Percentiles rank a stretch among this genome's conserved stretches.
Evolutionary conservation across 2,888 invertebrate species (phyloP).

Genomic region (Fabriciana adippe): DNA sequence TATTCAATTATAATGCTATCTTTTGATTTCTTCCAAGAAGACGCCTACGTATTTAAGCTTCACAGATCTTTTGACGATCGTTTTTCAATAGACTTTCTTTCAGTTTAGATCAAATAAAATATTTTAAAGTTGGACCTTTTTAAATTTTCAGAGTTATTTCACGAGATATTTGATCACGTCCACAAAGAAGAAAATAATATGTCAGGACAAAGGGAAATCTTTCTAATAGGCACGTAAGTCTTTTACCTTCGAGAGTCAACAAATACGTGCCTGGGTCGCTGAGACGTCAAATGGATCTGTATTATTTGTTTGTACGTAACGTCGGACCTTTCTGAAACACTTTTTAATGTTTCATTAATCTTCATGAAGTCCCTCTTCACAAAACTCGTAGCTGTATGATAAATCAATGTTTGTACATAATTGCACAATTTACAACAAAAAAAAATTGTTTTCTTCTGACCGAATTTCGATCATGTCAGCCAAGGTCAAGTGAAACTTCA

Average conservation of each 20-base stretch:
- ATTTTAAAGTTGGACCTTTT: neutral
- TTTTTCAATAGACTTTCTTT: neutral
- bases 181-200: slow-evolving; percentile 17
- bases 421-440: too few relatives aligned
- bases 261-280: slow-evolving; percentile 31
- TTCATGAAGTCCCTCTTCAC: neutral
- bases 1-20: neutral
- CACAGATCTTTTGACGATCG: neutral
- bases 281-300: slow-evolving; percentile 22
- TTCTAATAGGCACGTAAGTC: slow-evolving; percentile 36
- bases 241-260: slow-evolving; percentile 33
- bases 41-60: too few relatives aligned
- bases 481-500: too few relatives aligned
- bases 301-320: slow-evolving; percentile 27
- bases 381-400: neutral
- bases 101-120: neutral
- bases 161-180: slow-evolving; percentile 1
- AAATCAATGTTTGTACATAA: neutral
- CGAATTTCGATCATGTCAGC: too few relatives aligned
- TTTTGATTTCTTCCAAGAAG: neutral
- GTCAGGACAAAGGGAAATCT: slow-evolving; percentile 29
- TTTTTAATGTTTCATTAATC: neutral
- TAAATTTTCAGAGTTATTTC: neutral
- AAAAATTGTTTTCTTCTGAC: too few relatives aligned
- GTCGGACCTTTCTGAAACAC: slow-evolving; percentile 7